Conservation (phyloP, 2,113 vertebrate species). For the Hystrix cristata region DNA sequence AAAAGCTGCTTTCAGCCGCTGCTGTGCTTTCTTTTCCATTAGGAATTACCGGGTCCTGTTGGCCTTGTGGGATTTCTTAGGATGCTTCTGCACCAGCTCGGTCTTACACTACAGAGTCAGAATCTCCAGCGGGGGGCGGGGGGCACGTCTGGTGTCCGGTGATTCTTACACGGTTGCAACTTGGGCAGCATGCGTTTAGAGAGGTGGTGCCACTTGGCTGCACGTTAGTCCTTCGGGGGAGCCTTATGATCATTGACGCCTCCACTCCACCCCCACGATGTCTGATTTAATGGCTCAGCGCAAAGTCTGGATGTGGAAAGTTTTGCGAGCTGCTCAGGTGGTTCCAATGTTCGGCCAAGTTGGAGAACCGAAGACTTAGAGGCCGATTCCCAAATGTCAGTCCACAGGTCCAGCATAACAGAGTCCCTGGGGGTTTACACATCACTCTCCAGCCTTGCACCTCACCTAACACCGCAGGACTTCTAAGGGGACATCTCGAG, state of each 20-base stretch:
- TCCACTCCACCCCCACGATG: background rate
- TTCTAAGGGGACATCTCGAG: background rate
- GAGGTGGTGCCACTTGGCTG: background rate
- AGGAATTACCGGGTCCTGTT: background rate
- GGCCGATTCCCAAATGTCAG: background rate
- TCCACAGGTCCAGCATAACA: background rate
- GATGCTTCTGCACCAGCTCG: background rate
- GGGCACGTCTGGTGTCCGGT: rapidly evolving
- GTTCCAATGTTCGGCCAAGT: background rate
- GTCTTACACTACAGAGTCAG: background rate
- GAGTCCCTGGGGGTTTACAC: background rate
- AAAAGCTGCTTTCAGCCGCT: background rate
- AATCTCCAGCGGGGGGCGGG: background rate
- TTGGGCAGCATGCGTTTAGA: background rate
- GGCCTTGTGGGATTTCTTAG: background rate
- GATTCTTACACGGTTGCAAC: background rate
- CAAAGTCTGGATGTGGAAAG: background rate
- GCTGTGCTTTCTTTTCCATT: background rate
- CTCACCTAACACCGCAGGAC: background rate
- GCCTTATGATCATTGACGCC: background rate
- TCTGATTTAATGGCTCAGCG: background rate
- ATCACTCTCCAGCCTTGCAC: background rate
- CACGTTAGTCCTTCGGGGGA: background rate
- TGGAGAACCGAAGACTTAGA: background rate
- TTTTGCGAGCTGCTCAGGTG: background rate